Conservation (phyloP, 1,140 invertebrate species). For the Triops cancriformis region DNA sequence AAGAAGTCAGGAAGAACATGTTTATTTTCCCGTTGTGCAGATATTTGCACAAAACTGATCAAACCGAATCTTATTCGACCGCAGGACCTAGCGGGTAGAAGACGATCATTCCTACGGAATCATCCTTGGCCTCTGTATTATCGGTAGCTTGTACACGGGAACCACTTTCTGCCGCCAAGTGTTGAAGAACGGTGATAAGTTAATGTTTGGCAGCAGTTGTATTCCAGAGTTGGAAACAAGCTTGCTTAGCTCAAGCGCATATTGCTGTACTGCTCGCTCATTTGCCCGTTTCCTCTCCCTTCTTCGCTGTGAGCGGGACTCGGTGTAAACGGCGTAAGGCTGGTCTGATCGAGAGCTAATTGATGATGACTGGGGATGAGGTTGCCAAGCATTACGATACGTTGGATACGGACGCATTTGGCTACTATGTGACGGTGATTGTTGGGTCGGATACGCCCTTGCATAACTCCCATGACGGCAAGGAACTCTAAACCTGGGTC, state of each 20-base stretch:
- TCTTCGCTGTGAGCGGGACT: not conserved
- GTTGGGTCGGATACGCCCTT: no score
- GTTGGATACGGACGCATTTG: not conserved
- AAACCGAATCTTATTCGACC: no score
- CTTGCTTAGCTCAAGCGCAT: not conserved
- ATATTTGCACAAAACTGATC: no score
- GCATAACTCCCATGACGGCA: not conserved
- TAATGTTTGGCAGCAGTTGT: not conserved
- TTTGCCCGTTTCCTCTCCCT: not conserved
- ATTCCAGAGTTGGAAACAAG: not conserved
- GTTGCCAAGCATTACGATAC: not conserved
- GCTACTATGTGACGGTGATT: not conserved
- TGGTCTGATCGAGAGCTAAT: not conserved
- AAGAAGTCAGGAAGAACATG: no score
- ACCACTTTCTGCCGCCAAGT: not conserved
- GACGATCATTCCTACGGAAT: no score
- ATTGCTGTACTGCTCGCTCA: not conserved
- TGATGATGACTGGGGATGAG: not conserved
- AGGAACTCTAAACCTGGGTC: no score
- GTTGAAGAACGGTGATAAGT: not conserved
- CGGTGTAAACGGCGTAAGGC: not conserved
- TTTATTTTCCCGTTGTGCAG: no score
- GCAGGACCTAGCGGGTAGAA: no score
- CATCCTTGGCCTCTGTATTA: not conserved
- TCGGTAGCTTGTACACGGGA: not conserved